A percentile compares a stretch with the other conserved stretches of the same genome.
phyloP scores from a whole-genome alignment of 2,113 vertebrate species.

The Balaenoptera acutorostrata region DNA sequence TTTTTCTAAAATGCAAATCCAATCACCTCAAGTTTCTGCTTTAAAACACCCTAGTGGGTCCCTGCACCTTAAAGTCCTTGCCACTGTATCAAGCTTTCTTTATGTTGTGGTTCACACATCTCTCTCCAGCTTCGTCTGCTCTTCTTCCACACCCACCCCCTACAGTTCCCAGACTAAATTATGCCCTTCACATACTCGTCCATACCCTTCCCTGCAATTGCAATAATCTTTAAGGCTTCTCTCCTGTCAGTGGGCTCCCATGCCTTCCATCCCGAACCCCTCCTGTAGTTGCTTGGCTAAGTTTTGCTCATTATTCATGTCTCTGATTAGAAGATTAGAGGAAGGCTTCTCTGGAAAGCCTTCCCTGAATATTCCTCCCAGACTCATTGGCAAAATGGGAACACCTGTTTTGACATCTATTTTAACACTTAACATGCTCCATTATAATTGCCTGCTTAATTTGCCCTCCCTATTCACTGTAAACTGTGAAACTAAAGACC shows the following conservation, averaged over 20 bases:
- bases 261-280: not conserved
- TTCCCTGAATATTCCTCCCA: not conserved
- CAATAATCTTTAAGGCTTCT: not conserved
- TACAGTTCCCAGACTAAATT: not conserved
- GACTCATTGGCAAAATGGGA: not conserved
- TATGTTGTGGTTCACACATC: fast-evolving
- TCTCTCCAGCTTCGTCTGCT: not conserved
- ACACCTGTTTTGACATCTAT: not conserved
- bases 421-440: not conserved
- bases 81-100: fast-evolving
- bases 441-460: not conserved
- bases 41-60: not conserved
- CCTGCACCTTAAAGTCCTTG: not conserved
- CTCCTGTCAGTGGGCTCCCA: not conserved
- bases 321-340: not conserved
- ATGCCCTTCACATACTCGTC: not conserved
- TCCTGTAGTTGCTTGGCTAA: not conserved
- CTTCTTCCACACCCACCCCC: not conserved
- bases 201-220: not conserved
- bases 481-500: not conserved
- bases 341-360: not conserved
- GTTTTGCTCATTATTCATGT: not conserved
- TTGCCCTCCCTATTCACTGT: not conserved
- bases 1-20: not conserved
- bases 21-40: not conserved